Conservation (phyloP, 1,140 invertebrate species). For the Penaeus vannamei region DNA sequence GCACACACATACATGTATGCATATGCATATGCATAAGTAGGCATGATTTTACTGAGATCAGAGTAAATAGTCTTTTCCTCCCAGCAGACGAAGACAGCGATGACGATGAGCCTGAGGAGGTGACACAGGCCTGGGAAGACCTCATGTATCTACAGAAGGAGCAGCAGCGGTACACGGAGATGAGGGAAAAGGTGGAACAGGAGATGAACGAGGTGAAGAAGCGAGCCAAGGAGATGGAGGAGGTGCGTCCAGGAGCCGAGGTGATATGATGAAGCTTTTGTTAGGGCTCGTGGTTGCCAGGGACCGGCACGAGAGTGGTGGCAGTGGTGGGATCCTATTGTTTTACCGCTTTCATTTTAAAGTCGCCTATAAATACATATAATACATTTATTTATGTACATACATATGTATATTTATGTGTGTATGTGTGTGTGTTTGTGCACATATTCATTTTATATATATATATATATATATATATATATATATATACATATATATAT, state of each 20-base stretch:
- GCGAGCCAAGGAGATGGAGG: constrained; percentile 83
- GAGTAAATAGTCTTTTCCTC: not conserved
- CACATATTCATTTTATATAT: too few species aligned
- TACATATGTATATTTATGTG: too few species aligned
- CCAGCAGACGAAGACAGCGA: constrained; percentile 47
- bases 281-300: not conserved
- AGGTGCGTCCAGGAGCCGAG: constrained; percentile 75
- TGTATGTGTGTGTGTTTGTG: too few species aligned
- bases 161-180: constrained; percentile 83
- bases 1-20: too few species aligned
- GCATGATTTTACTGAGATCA: not conserved
- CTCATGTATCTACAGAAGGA: constrained; percentile 87
- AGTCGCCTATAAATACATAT: too few species aligned
- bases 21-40: not conserved
- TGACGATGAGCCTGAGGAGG: constrained; percentile 79
- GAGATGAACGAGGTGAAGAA: constrained; percentile 84
- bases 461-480: not conserved
- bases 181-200: constrained; percentile 82
- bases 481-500: constrained; percentile 14
- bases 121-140: constrained; percentile 88
- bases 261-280: constrained; percentile 68
- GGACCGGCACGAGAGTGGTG: not conserved
- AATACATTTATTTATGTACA: too few species aligned
- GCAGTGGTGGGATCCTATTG: too few species aligned
- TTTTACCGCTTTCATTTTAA: not conserved